phyloP scores from a whole-genome alignment of 2,113 vertebrate genomes.

The Dipodomys merriami region DNA sequence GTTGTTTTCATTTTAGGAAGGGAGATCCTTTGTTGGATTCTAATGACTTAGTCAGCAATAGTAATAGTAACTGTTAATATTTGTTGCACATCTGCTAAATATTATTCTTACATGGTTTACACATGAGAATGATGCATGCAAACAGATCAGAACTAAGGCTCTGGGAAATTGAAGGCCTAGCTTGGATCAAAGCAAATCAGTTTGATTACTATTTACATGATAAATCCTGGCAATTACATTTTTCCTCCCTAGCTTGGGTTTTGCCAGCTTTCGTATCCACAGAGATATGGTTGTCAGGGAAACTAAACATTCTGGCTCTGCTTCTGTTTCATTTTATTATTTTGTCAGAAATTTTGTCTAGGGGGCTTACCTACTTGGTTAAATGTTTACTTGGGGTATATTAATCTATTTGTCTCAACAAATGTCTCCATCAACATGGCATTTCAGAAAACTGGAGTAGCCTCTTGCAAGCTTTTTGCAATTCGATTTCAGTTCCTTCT shows the following conservation, averaged over 20 bases:
- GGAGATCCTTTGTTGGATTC: not conserved
- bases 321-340: not conserved
- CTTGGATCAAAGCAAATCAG: not conserved
- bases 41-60: not conserved
- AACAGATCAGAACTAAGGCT: not conserved
- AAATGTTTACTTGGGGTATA: not conserved
- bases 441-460: not conserved
- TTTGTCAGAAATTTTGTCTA: slow-evolving; percentile 21
- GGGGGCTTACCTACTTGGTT: not conserved
- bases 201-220: not conserved
- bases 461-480: not conserved
- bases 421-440: not conserved
- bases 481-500: not conserved
- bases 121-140: not conserved
- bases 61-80: not conserved
- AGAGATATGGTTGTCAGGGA: not conserved
- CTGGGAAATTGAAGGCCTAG: not conserved
- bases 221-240: not conserved
- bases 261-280: not conserved
- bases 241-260: not conserved
- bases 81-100: not conserved
- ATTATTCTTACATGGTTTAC: not conserved
- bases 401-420: not conserved
- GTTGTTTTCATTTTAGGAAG: not conserved
- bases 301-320: not conserved